Percentiles rank a stretch among this genome's conserved stretches.
Conservation (phyloP, 2,113 vertebrate genomes). For the Platichthys flesus region DNA sequence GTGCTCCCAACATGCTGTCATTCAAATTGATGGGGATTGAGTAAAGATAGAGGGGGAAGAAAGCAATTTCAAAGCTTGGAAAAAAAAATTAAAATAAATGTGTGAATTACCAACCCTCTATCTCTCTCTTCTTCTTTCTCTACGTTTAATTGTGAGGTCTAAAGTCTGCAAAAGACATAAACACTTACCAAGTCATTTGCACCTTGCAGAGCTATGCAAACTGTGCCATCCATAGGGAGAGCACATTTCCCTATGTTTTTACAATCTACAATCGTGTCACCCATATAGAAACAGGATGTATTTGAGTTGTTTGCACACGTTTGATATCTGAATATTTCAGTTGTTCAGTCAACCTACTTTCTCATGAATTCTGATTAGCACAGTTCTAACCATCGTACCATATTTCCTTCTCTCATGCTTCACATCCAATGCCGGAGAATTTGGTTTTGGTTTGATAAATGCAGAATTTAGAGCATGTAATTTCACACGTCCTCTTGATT, state of each 20-base stretch:
- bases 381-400: conserved; percentile 2
- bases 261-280: too few relatives aligned
- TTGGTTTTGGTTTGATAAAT: conserved; percentile 48
- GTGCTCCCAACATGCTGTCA: conserved; percentile 59
- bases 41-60: conserved; percentile 4
- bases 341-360: conserved; percentile 9
- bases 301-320: background rate
- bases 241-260: background rate
- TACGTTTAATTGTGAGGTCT: conserved; percentile 18
- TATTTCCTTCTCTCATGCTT: conserved; percentile 17
- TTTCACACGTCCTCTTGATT: conserved; percentile 61
- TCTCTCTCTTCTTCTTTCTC: background rate
- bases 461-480: conserved; percentile 65
- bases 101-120: conserved; percentile 44
- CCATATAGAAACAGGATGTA: background rate
- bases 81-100: conserved; percentile 21
- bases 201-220: background rate
- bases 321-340: background rate
- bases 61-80: conserved; percentile 63
- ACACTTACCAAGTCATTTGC: background rate
- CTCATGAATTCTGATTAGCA: conserved; percentile 10
- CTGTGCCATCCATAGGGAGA: background rate
- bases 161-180: background rate
- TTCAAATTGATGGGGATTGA: conserved; percentile 48
- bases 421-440: conserved; percentile 16